phyloP scores from a whole-genome alignment of 2,113 vertebrate species.

The Anas platyrhynchos region DNA sequence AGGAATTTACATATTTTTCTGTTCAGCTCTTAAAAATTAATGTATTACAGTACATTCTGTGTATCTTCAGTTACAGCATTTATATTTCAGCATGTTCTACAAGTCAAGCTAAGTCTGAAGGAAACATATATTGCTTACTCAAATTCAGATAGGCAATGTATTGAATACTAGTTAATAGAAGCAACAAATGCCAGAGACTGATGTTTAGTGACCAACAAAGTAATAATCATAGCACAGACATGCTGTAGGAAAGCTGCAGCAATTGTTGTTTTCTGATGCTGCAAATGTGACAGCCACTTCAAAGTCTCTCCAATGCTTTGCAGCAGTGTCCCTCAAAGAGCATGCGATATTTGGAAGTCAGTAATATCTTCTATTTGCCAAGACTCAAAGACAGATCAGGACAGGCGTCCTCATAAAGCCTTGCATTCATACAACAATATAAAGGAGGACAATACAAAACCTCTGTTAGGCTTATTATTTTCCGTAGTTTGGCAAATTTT shows the following conservation, averaged over 20 bases:
- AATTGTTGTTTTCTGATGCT: neutral
- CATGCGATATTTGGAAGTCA: neutral
- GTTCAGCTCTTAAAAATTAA: neutral
- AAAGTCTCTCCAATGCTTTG: neutral
- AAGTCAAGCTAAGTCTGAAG: neutral
- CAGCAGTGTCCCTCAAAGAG: neutral
- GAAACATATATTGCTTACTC: neutral
- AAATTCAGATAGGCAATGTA: neutral
- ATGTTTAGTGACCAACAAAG: neutral
- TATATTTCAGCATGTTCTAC: neutral
- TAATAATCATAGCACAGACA: neutral
- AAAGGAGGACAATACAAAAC: neutral
- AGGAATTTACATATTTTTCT: neutral
- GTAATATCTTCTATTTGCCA: neutral
- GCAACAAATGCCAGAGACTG: neutral
- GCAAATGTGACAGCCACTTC: rapidly evolving
- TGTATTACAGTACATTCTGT: neutral
- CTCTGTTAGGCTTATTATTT: neutral
- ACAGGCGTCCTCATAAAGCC: neutral
- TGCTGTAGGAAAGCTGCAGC: neutral
- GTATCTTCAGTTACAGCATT: neutral
- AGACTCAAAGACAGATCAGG: neutral
- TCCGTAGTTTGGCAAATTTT: neutral
- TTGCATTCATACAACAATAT: neutral
- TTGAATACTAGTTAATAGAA: neutral